phyloP scores from a whole-genome alignment of 2,888 invertebrate genomes.

The Leucoma salicis region DNA sequence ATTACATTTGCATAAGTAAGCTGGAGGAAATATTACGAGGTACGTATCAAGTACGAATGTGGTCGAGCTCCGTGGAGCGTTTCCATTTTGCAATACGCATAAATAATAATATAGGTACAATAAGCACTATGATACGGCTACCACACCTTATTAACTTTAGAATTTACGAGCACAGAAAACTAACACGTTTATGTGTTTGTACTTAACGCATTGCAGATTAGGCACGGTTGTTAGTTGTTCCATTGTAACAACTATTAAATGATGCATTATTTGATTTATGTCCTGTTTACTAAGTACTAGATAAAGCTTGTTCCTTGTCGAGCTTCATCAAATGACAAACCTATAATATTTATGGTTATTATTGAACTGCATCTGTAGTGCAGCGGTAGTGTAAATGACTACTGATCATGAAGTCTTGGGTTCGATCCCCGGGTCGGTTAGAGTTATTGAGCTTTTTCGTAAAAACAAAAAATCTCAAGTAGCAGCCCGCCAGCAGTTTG shows the following conservation, averaged over 20 bases:
- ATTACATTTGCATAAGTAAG: conserved; percentile 66
- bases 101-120: conserved; percentile 34
- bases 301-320: conserved; percentile 4
- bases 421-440: too few relatives aligned
- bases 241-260: conserved; percentile 43
- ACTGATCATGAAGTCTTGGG: too few relatives aligned
- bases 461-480: too few relatives aligned
- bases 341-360: background rate
- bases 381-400: too few relatives aligned
- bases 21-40: conserved; percentile 57
- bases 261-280: conserved; percentile 36
- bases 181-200: conserved; percentile 63
- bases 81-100: conserved; percentile 66
- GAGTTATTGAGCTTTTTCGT: too few relatives aligned
- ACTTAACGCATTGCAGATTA: conserved; percentile 57
- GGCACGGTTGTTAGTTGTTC: conserved; percentile 52
- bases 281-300: conserved; percentile 24
- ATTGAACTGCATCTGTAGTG: too few relatives aligned
- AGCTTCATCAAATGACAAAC: conserved; percentile 3
- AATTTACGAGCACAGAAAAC: conserved; percentile 70
- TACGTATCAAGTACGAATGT: conserved; percentile 50
- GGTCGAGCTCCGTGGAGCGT: conserved; percentile 48
- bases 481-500: too few relatives aligned
- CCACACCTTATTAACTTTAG: conserved; percentile 68
- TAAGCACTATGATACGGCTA: conserved; percentile 53